Evolutionary conservation across 2,113 vertebrate species (phyloP), one percentile per base, ranked within the genome.

Genomic region (Nibea coibor): DNA sequence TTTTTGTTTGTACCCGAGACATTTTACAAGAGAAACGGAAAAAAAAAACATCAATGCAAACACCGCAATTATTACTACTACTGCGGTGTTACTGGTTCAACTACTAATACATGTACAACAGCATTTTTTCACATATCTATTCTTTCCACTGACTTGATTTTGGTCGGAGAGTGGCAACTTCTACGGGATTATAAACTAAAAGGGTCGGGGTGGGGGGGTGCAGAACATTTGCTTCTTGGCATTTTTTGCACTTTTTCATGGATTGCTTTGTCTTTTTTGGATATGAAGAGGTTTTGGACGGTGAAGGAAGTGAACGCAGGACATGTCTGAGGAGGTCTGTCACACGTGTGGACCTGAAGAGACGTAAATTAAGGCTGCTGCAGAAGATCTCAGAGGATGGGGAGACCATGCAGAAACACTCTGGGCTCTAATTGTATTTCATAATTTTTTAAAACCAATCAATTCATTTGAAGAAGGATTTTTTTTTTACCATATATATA

Each of bases 1-100:
- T 97, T 87, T 96, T 97, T 94, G 95, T 98, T 99, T 97, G 95
- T 96, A 97, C 95, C 96, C 96, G 93, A 97, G 96, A 99, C 96
- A 97, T 97, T 97, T 97, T 96, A 97, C 97, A 96, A 96, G 92
- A 92, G 86, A 93, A 93, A 87, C 67, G 71, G 83, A 83, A 57
- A 84, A 85, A 57, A 85, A 75, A 87, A 92, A 80, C 83, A 84
- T 92, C 93, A 94, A 95, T 93, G 94, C 93, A 91, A 93, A 91
- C 95, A 95, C 96, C 97, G 97, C 95, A 94, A 94, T 94, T 95
- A 95, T 91, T 90, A 93, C 80, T 90, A 91, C 83, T 82, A 78
- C 82, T 71, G 88, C 90, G 80, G 90, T 89, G 88, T 87, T 87
- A 88, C 86, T 81, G 91, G 87, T 91, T 89, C 89, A 81, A 93